Percentiles rank a stretch among this genome's conserved stretches.
Conservation (phyloP, 2,113 vertebrate species). For the Erinaceus europaeus region DNA sequence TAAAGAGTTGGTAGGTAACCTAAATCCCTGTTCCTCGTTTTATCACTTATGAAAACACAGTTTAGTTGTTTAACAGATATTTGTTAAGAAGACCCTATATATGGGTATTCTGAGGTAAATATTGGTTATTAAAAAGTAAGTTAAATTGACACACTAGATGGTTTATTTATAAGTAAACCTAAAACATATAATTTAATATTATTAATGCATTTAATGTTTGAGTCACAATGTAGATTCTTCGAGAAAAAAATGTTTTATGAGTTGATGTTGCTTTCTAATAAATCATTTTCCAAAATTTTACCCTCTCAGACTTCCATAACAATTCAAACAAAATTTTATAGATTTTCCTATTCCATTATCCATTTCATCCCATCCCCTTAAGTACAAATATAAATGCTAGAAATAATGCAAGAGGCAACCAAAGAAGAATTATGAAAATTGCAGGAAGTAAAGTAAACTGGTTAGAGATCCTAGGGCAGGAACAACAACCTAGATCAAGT, state of each 20-base stretch:
- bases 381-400: too few relatives aligned
- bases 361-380: too few relatives aligned
- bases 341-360: not conserved
- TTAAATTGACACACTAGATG: not conserved
- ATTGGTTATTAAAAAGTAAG: not conserved
- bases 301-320: too few relatives aligned
- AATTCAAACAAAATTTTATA: too few relatives aligned
- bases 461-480: not conserved
- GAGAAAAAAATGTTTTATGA: too few relatives aligned
- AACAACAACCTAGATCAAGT: not conserved
- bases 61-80: slow-evolving; percentile 18
- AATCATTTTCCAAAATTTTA: too few relatives aligned
- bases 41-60: not conserved
- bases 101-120: not conserved
- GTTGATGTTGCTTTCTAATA: too few relatives aligned
- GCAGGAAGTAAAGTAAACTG: not conserved
- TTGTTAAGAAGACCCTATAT: not conserved
- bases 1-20: not conserved
- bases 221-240: not conserved
- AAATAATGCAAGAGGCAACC: not conserved
- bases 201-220: not conserved
- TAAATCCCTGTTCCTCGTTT: not conserved
- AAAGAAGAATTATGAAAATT: not conserved
- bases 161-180: not conserved
- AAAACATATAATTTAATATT: not conserved